Base-by-base conservation (phyloP, 2,113 vertebrate species). In the Phainopepla nitens region DNA sequence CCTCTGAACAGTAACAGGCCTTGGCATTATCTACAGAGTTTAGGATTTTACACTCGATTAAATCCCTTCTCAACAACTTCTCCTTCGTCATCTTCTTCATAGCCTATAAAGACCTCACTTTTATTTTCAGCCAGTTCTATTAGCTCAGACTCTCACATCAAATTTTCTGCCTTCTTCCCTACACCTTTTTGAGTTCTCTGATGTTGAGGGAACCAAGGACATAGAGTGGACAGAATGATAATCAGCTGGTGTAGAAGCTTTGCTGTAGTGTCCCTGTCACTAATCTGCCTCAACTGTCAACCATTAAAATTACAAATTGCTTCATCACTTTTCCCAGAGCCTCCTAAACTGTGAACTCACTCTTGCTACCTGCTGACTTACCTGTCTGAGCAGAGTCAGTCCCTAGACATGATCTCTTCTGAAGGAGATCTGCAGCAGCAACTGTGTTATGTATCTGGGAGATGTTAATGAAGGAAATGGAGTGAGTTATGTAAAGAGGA, bases 21-120 rank as follows among this genome's bases (percentile, higher is more conserved):
- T 94, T 94, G 73, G 83, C 56, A 95, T 94, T 96, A 96, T 68
- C 93, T 93, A 35, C 49, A 94, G 61, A 77, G 93, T 96, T 96
- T 91, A 95, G 83, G 77, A 90, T 88, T 97, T 98, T 95, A 97
- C 53, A 96, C 82, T 92, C 94, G 96, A 96, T 96, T 96, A 93
- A 81, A 93, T 92, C 35, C 24, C 61, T 62, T 94, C 42, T 89
- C 96, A 96, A 93, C 49, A 89, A 65, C 78, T 91, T 95, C 57
- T 78, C 45, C 82, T 82, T 95, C 45, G 50, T 80, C 77, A 97
- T 87, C 93, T 88, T 96, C 82, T 93, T 87, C 78, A 97, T 14
- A 93, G 65, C 53, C 66, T 83, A 47, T 78, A 91, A 91, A 82
- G 87, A 82, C 36, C 56, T 57, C 5, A 11, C 53, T 84, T 92